Percentiles rank a stretch among this genome's conserved stretches.
Evolutionary conservation across 2,888 invertebrate genomes (phyloP).

Genomic region (Antitype chi): DNA sequence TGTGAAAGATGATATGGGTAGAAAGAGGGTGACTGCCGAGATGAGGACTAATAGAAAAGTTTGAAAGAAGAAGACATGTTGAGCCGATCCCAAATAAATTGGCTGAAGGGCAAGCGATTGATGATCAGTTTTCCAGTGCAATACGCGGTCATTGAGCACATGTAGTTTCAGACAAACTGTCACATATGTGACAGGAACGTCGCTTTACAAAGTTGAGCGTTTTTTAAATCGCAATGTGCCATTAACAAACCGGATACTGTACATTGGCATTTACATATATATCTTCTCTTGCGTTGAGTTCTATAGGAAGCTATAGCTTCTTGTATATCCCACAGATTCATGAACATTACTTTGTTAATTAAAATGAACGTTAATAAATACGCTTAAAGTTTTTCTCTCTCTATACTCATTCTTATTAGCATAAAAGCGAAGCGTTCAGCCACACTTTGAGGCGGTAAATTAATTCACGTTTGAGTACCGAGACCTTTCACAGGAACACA

Average conservation of each 20-base stretch:
- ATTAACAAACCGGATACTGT: neutral
- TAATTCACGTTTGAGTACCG: constrained; percentile 51
- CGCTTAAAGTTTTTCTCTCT: constrained; percentile 29
- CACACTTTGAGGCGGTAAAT: constrained; percentile 42
- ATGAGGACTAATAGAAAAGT: no score
- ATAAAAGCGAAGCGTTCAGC: constrained; percentile 45
- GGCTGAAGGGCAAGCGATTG: no score
- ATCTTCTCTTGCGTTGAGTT: neutral
- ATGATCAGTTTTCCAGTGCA: no score
- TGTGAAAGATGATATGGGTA: no score
- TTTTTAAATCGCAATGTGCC: neutral
- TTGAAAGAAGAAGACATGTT: no score
- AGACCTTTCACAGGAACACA: constrained; percentile 48
- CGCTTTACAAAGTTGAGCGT: neutral
- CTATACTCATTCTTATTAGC: constrained; percentile 42
- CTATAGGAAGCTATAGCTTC: neutral
- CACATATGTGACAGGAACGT: neutral
- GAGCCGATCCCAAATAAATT: no score
- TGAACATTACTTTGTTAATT: constrained; percentile 3
- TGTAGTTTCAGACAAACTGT: no score
- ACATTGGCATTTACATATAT: neutral
- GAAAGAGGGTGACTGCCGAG: no score
- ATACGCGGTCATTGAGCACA: no score
- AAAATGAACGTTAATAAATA: constrained; percentile 6
- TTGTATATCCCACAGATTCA: neutral